Evolutionary conservation across 2,888 invertebrate species (phyloP).

Genomic region (Metellina segmentata): DNA sequence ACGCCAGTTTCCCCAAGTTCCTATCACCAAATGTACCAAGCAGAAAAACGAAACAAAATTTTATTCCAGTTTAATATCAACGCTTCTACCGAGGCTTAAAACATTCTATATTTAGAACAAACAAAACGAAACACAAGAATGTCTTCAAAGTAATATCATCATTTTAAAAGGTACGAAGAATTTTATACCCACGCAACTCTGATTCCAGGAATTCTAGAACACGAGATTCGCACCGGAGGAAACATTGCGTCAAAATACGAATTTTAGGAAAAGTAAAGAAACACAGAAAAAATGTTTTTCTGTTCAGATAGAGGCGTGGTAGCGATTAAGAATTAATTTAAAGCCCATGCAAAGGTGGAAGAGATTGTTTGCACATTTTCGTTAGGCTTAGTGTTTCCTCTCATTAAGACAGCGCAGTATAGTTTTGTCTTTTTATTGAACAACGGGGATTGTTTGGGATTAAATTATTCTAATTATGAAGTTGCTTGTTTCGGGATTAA

Average conservation of each 20-base stretch:
- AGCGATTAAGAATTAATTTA: constrained; percentile 28
- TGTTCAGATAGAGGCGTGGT: neutral
- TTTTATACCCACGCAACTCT: neutral
- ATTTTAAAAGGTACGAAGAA: neutral
- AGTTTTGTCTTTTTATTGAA: neutral
- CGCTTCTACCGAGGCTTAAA: neutral
- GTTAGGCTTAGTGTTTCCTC: neutral
- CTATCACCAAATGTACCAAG: neutral
- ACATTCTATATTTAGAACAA: neutral
- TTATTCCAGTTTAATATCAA: neutral
- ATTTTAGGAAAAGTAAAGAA: neutral
- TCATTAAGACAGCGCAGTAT: neutral
- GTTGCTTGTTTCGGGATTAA: neutral
- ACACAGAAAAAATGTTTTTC: neutral
- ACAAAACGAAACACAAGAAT: neutral
- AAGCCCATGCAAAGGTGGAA: neutral
- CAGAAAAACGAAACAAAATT: neutral
- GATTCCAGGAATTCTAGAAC: neutral
- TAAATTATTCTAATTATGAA: neutral
- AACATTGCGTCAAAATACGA: constrained; percentile 12
- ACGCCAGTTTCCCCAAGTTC: too few species aligned
- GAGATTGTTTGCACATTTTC: constrained; percentile 13
- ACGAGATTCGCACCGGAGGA: neutral
- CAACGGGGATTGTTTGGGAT: constrained; percentile 7
- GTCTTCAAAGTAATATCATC: neutral